phyloP scores from a whole-genome alignment of 2,113 vertebrate species.

The Otis tarda region DNA sequence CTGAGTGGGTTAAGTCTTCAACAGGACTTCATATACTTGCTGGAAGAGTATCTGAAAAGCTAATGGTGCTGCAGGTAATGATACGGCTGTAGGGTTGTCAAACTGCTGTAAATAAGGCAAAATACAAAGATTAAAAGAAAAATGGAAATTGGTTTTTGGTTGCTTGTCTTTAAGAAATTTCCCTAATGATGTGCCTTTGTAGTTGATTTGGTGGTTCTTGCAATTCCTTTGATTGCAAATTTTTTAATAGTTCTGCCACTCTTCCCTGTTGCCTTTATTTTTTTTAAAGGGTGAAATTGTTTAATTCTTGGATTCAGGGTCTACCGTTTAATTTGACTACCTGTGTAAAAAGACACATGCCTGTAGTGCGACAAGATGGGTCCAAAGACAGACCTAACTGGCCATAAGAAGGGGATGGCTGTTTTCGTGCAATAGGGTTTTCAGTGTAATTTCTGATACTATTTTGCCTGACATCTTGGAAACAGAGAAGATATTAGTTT shows the following conservation, averaged over 20 bases:
- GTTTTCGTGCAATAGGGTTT: not conserved
- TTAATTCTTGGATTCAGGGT: not conserved
- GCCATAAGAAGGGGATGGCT: not conserved
- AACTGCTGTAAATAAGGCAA: not conserved
- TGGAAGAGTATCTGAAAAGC: not conserved
- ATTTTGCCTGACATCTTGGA: not conserved
- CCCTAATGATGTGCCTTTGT: not conserved
- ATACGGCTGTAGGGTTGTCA: not conserved
- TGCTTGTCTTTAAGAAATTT: not conserved
- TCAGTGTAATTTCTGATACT: not conserved
- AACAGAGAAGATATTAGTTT: not conserved
- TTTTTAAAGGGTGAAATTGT: not conserved
- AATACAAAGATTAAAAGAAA: not conserved
- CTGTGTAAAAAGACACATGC: not conserved
- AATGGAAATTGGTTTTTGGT: not conserved
- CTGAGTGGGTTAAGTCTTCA: not conserved
- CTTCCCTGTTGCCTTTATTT: not conserved
- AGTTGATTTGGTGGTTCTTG: not conserved
- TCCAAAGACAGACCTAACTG: not conserved
- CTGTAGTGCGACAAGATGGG: not conserved
- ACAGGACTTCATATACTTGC: not conserved
- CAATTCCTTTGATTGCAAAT: not conserved
- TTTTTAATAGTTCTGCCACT: not conserved
- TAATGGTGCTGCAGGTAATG: not conserved
- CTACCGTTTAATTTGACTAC: not conserved